phyloP scores from a whole-genome alignment of 2,113 vertebrate genomes.

The Alligator sinensis region DNA sequence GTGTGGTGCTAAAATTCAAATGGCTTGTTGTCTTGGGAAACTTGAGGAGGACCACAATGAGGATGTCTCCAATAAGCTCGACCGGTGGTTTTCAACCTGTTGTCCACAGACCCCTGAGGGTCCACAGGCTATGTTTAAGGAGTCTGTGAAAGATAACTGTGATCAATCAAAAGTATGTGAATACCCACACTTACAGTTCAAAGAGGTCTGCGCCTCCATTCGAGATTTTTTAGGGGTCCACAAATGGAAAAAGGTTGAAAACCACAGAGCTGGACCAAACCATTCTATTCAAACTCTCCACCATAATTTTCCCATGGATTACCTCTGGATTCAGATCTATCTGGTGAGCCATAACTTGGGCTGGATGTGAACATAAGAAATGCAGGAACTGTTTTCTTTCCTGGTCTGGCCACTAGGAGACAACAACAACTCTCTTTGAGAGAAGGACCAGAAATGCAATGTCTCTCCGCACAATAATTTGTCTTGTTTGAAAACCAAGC shows the following conservation, averaged over 20 bases:
- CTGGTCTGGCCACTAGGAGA: slow-evolving; percentile 25
- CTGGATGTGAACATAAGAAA: slow-evolving; percentile 6
- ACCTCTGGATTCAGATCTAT: not conserved
- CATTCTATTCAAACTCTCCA: not conserved
- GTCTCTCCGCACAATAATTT: not conserved
- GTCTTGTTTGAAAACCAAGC: not conserved
- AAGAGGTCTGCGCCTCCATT: no score
- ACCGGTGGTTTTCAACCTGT: no score
- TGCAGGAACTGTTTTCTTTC: not conserved
- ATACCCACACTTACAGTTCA: no score
- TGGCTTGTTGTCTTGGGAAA: slow-evolving; percentile 25
- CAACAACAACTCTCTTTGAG: slow-evolving; percentile 22
- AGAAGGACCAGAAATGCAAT: not conserved
- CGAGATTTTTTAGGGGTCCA: no score
- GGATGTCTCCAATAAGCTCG: not conserved
- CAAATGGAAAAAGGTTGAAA: no score
- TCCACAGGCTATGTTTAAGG: no score
- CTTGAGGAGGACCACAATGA: not conserved
- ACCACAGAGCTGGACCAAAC: not conserved
- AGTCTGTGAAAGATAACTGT: no score
- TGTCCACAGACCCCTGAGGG: no score
- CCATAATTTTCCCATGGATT: not conserved
- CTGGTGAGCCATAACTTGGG: not conserved
- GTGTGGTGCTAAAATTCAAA: slow-evolving; percentile 44
- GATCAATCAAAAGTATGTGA: no score